Base-by-base conservation (phyloP, 1,140 invertebrate species). In the Drosophila micromelanica region DNA sequence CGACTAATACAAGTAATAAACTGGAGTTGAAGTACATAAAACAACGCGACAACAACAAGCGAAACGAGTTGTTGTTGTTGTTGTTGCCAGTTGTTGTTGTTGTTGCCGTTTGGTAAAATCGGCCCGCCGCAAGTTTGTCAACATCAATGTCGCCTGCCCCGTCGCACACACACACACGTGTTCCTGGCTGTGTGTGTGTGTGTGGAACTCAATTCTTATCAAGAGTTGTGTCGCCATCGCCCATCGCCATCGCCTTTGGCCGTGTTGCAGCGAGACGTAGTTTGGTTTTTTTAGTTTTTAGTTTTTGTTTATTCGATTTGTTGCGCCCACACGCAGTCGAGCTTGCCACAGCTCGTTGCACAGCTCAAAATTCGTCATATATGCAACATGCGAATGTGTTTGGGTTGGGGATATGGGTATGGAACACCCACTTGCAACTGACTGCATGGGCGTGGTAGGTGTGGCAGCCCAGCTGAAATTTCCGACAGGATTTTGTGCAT, bases 1-100 rank as follows among this genome's bases (percentile, higher is more conserved):
- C 65, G 63, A 78, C 82, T 81, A 87, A 87, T 86, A 78, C 78
- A 78, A 76, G 67, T 87, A 78, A 86, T 87, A 86, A 86, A 82
- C 74, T 87, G 82, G 68, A 78, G 78, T 78, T 78, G 64, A 81
- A 82, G 78, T 82, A 86, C 78, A 86, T 86, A 76, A 87, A 86
- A 76, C 73, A 84, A 69, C 46, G 59, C 79, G 69, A 70, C 20
- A 23, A 23, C 20, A 23, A 23, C 20, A 23, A 23, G 20, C 20
- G 60, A 64, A 77, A 84, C 80, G 76, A 73, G 81, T 80, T 70
- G 62, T 63, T 35, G 78, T 68, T 73, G 52, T 57, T 46, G 12
- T 46, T 42, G 43, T 51, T 13, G 48, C n/a, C n/a, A n/a, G n/a
- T n/a, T n/a, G 71, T 78, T 56, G 80, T 77, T 85, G 74, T 78